Conservation (phyloP, 2,797 vertebrate genomes). For the Sparus aurata region DNA sequence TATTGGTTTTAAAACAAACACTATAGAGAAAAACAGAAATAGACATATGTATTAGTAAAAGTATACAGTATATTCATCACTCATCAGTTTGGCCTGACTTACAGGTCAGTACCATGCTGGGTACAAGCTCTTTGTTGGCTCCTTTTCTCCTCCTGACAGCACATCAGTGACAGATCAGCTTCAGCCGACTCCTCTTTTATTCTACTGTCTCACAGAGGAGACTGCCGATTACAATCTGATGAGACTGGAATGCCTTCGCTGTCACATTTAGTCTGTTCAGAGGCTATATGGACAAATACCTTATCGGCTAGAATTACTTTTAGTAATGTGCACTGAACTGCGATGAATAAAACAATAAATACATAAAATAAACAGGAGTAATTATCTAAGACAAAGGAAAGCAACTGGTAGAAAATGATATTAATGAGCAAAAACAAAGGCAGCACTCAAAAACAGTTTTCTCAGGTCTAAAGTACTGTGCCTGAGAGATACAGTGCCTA, state of each 20-base stretch:
- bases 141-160: not conserved
- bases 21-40: not conserved
- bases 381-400: no score
- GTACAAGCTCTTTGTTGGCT: not conserved
- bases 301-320: not conserved
- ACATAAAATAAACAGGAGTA: not conserved
- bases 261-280: not conserved
- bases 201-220: not conserved
- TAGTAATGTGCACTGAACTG: not conserved
- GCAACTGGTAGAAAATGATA: not conserved
- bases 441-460: not conserved
- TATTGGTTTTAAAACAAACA: no score
- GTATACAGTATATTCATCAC: no score
- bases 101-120: not conserved
- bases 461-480: not conserved
- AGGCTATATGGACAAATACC: not conserved
- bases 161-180: constrained; percentile 10
- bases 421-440: not conserved
- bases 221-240: not conserved
- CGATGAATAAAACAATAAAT: not conserved
- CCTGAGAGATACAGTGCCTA: not conserved
- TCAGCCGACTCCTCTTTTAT: not conserved
- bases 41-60: not conserved
- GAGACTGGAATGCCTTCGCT: not conserved
- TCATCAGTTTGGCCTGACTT: not conserved